Evolutionary conservation across 2,888 invertebrate species (phyloP), one percentile per base, ranked within the genome.

Genomic region (Alloscopus bannaensis): DNA sequence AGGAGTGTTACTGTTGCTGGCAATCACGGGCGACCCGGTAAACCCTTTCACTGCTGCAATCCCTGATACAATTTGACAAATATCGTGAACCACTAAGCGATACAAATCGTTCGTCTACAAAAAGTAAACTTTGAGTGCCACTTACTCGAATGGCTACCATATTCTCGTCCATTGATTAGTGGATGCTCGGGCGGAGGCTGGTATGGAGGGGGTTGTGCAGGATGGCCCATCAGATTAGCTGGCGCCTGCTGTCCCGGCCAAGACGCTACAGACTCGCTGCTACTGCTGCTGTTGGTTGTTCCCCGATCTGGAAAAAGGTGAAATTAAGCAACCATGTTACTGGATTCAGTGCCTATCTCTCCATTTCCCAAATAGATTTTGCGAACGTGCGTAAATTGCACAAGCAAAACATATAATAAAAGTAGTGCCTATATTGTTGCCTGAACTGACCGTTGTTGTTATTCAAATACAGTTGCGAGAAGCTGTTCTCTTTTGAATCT

Each of bases 221-320:
- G 86, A 77, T 82, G 82, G 8, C 73, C 79, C 18, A 72, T n/a
- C 16, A 52, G 65, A 1, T 55, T n/a, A 3, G 69, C 26, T 28
- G 66, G 62, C 13, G 76, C 81, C 52, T 84, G 83, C 66, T 82
- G 83, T 11, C 84, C 84, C 16, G 83, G 83, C 85, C 86, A 86
- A 3, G 86, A 86, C 1, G 86, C 86, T 1, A 86, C 85, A n/a
- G 85, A 85, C 65, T 86, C 86, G 42, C 82, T 83, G n/a, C 84
- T 84, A 71, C 85, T 84, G 69, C 83, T 84, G 52, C 84, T 86
- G 62, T 86, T 86, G 16, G 84, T 84, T 1, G 84, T 83, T 11
- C 79, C 84, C 16, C 84, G 84, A 76, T 84, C 86, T 82, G 28
- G 1, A 70, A 69, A n/a, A n/a, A n/a, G n/a, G n/a, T n/a, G n/a